Evolutionary conservation across 1,140 invertebrate genomes (phyloP).

Genomic region (Sitodiplosis mosellana): DNA sequence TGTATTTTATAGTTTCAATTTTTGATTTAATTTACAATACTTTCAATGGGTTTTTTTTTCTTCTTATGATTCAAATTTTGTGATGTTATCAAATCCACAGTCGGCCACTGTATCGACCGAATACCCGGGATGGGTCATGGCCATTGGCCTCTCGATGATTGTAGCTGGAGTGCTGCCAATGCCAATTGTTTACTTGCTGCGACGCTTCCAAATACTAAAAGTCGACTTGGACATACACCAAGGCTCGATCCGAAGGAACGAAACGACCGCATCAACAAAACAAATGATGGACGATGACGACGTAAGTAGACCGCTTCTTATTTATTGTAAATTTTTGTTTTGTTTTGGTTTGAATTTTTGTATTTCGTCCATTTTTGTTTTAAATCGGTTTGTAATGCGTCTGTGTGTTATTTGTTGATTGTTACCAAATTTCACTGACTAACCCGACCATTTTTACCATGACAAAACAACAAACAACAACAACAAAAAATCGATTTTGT

Average conservation of each 20-base stretch:
- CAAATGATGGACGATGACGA: conserved; percentile 78
- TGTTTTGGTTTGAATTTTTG: background rate
- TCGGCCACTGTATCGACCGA: conserved; percentile 42
- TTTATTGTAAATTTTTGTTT: background rate
- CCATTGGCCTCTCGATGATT: conserved; percentile 56
- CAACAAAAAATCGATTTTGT: background rate
- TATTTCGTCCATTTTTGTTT: background rate
- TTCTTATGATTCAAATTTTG: background rate
- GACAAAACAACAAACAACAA: background rate
- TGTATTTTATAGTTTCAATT: conserved; percentile 4
- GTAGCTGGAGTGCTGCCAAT: conserved; percentile 66
- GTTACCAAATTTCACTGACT: background rate
- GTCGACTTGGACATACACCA: conserved; percentile 72
- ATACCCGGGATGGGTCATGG: conserved; percentile 75
- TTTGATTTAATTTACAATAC: conserved; percentile 9
- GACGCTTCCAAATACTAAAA: conserved; percentile 64
- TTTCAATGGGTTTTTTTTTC: conserved; percentile 2
- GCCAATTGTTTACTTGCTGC: conserved; percentile 59
- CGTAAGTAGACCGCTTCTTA: conserved; percentile 35
- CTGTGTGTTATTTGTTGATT: background rate
- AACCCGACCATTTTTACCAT: background rate
- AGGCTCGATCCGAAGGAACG: conserved; percentile 69
- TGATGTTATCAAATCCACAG: conserved; percentile 26
- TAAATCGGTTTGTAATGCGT: background rate
- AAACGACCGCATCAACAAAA: conserved; percentile 79